Percentiles rank a stretch among this genome's conserved stretches.
Evolutionary conservation across 2,888 invertebrate species (phyloP).

Genomic region (Subacronicta megacephala): DNA sequence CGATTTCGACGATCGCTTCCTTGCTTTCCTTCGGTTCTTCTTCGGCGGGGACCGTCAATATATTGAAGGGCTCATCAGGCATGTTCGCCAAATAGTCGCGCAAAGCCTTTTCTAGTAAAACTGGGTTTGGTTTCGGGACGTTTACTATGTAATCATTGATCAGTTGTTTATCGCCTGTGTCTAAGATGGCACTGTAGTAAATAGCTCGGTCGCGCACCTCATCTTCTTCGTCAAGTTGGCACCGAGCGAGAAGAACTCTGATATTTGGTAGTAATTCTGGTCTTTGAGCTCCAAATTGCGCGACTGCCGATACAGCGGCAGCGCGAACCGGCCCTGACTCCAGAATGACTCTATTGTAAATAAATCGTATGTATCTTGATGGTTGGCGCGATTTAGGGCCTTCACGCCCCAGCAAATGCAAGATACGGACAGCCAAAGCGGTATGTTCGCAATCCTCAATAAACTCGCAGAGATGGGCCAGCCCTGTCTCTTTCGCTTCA

Average conservation of each 20-base stretch:
- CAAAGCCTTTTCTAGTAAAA: slow-evolving; percentile 96
- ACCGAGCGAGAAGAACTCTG: slow-evolving; percentile 93
- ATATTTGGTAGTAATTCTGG: slow-evolving; percentile 92
- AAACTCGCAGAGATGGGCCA: slow-evolving; percentile 99
- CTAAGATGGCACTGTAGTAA: slow-evolving; percentile 97
- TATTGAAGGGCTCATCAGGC: slow-evolving; percentile 94
- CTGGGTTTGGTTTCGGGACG: slow-evolving; percentile 94
- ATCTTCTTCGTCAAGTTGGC: slow-evolving; percentile 99
- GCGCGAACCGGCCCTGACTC: slow-evolving; percentile 98
- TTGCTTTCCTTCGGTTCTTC: slow-evolving; percentile 96
- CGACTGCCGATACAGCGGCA: slow-evolving; percentile 99
- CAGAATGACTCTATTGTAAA: slow-evolving; percentile 97
- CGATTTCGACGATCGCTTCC: slow-evolving; percentile 91
- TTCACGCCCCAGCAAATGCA: slow-evolving; percentile 98
- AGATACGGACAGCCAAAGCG: slow-evolving; percentile 97
- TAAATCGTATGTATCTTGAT: slow-evolving; percentile 95
- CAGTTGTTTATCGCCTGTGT: slow-evolving; percentile 91
- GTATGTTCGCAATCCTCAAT: slow-evolving; percentile 99
- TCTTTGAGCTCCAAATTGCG: slow-evolving; percentile 99
- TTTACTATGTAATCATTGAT: slow-evolving; percentile 94
- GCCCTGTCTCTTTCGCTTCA: slow-evolving; percentile 98
- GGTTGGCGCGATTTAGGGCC: slow-evolving; percentile 99
- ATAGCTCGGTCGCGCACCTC: slow-evolving; percentile 99
- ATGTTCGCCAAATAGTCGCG: slow-evolving; percentile 94
- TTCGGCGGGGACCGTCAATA: slow-evolving; percentile 95